Evolutionary conservation across 2,797 vertebrate genomes (phyloP), one percentile per base, ranked within the genome.

Genomic region (Thalassophryne amazonica): DNA sequence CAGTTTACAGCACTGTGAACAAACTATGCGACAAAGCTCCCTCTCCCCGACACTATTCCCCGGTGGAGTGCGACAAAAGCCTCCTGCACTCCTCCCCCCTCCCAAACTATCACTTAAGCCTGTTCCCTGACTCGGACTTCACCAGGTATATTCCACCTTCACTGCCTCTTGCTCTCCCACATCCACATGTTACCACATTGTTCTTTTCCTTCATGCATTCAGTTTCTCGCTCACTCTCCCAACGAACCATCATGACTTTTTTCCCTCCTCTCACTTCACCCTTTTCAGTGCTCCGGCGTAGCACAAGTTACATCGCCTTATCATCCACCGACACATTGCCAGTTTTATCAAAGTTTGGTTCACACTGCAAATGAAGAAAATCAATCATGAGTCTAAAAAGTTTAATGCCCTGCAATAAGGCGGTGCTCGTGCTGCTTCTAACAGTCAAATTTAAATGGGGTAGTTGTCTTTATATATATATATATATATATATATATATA

Each of bases 1-100:
- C 95, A 40, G 95, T 98, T 93, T 98, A 97, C 95, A 98, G 95
- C 96, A 97, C 95, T 94, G 95, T 97, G 92, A 98, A 98, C 94
- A 98, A 98, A 95, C 91, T 95, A 70, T 93, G 93, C 92, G 96
- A 98, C 89, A 95, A 94, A 87, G 92, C 91, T 84, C 90, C 93
- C 87, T 96, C 95, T 88, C 94, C 95, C 86, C 92, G 89, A 81
- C 94, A 94, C 90, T 97, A 94, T 91, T 97, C 93, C 90, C 94
- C 93, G 68, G 83, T 95, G 84, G 95, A 97, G 91, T 95, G 92
- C 80, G 93, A 95, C 89, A 96, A 95, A 93, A 96, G 93, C 87
- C 93, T 95, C 89, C 92, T 96, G 60, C 95, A 96, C 89, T 92
- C 94, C 61, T 68, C 88, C 90, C 94, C 95, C 84, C 92, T 96